phyloP scores from a whole-genome alignment of 2,113 vertebrate species.

The Zapornia atra region DNA sequence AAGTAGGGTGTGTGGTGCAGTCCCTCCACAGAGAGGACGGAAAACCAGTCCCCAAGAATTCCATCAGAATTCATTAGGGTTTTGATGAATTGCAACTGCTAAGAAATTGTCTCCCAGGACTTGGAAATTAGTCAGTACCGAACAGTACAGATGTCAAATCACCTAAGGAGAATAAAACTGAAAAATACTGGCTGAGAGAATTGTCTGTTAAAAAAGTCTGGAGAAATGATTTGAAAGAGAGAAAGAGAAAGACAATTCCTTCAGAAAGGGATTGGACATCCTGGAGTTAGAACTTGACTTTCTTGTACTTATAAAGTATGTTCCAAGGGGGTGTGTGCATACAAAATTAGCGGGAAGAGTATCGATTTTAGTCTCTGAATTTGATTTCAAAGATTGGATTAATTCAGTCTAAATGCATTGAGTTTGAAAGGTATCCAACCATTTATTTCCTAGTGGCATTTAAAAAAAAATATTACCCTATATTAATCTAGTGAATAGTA shows the following conservation, averaged over 20 bases:
- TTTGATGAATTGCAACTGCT: constrained; percentile 58
- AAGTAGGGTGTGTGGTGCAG: neutral
- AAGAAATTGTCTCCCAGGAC: constrained; percentile 46
- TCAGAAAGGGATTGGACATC: neutral
- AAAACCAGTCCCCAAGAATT: constrained; percentile 33
- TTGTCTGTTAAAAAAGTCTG: neutral
- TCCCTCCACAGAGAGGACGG: neutral
- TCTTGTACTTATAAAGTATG: constrained; percentile 37
- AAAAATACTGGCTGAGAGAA: neutral
- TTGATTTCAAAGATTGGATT: constrained; percentile 77
- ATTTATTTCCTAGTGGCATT: constrained; percentile 77
- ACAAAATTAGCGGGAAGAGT: constrained; percentile 55
- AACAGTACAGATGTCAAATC: constrained; percentile 29
- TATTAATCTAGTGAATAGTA: constrained; percentile 75
- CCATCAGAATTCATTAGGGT: constrained; percentile 55
- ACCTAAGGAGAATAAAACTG: neutral
- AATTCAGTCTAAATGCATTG: constrained; percentile 60
- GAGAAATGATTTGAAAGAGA: neutral
- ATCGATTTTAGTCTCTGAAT: constrained; percentile 73
- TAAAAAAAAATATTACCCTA: constrained; percentile 70
- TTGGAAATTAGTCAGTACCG: constrained; percentile 14
- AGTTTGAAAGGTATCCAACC: constrained; percentile 70
- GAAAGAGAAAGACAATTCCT: neutral
- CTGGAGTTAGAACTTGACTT: neutral
- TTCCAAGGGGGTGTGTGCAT: neutral